Base-by-base conservation (phyloP, 1,140 invertebrate species). In the Proales similis region DNA sequence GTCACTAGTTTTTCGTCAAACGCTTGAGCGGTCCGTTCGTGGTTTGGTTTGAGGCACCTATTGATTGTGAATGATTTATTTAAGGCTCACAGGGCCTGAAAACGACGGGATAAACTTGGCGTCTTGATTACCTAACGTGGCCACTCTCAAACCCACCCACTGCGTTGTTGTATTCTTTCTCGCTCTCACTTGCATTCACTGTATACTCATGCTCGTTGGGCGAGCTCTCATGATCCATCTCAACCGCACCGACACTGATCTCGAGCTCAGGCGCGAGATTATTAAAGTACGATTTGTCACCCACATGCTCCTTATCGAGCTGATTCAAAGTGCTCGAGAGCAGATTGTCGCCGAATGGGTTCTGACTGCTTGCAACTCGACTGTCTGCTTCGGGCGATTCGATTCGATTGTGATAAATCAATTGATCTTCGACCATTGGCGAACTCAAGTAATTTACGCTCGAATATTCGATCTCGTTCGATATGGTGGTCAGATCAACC, bases 31-130 rank as follows among this genome's bases (percentile, higher is more conserved):
- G 80, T 78, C 64, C 82, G 81, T 22, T 79, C 78, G 66, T 86
- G 84, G 70, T 88, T 88, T 4, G 87, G 86, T 75, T 87, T 86
- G 36, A 89, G 81, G 66, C 86, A 89, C 64, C 86, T 76, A 46
- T 46, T 45, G 22, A 61, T n/a, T 33, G 38, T 33, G 47, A 20
- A 38, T 42, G 3, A 9, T n/a, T n/a, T n/a, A n/a, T n/a, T n/a
- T n/a, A n/a, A n/a, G n/a, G n/a, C n/a, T n/a, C n/a, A n/a, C n/a
- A n/a, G n/a, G n/a, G n/a, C n/a, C n/a, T n/a, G n/a, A n/a, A n/a
- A n/a, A n/a, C n/a, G n/a, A n/a, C n/a, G n/a, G n/a, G n/a, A n/a
- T n/a, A n/a, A n/a, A n/a, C n/a, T n/a, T n/a, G n/a, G n/a, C n/a
- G n/a, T n/a, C n/a, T n/a, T n/a, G n/a, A n/a, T n/a, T n/a, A n/a